Percentiles rank a stretch among this genome's conserved stretches.
phyloP scores from a whole-genome alignment of 2,113 vertebrate species.

The Dolichotis patagonum region DNA sequence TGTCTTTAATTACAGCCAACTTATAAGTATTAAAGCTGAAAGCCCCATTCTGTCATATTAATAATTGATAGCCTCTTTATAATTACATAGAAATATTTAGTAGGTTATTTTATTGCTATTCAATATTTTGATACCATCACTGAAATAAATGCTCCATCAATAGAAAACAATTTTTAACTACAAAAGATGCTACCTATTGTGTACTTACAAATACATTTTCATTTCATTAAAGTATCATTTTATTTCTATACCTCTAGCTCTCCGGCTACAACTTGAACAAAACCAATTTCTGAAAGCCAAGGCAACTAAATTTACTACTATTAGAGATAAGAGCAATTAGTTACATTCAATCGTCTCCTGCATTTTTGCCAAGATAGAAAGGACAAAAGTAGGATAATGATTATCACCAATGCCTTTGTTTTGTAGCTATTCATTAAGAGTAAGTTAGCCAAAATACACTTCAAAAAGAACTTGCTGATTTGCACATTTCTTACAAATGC shows the following conservation, averaged over 20 bases:
- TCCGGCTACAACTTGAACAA: slow-evolving; percentile 37
- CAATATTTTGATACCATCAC: background rate
- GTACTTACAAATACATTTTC: slow-evolving; percentile 16
- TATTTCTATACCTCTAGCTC: slow-evolving; percentile 1
- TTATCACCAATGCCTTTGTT: slow-evolving; percentile 47
- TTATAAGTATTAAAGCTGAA: background rate
- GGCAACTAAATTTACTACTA: slow-evolving; percentile 39
- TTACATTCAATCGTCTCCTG: slow-evolving; percentile 24
- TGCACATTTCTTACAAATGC: slow-evolving; percentile 62
- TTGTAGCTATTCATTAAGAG: slow-evolving; percentile 61
- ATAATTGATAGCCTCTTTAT: background rate
- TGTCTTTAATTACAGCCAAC: background rate
- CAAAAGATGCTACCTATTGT: background rate
- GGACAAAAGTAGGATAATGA: slow-evolving; percentile 63
- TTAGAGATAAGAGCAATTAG: slow-evolving; percentile 59
- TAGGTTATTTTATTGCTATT: slow-evolving; percentile 15
- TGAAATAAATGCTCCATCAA: background rate
- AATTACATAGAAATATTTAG: background rate
- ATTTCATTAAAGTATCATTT: background rate
- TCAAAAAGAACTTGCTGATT: slow-evolving; percentile 28
- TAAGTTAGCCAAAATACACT: slow-evolving; percentile 60
- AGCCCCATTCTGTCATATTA: background rate
- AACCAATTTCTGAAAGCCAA: slow-evolving; percentile 42
- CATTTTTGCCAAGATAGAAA: slow-evolving; percentile 61
- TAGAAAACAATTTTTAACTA: slow-evolving; percentile 2